Evolutionary conservation across 2,113 vertebrate species (phyloP).

Genomic region (Pseudopodoces humilis): DNA sequence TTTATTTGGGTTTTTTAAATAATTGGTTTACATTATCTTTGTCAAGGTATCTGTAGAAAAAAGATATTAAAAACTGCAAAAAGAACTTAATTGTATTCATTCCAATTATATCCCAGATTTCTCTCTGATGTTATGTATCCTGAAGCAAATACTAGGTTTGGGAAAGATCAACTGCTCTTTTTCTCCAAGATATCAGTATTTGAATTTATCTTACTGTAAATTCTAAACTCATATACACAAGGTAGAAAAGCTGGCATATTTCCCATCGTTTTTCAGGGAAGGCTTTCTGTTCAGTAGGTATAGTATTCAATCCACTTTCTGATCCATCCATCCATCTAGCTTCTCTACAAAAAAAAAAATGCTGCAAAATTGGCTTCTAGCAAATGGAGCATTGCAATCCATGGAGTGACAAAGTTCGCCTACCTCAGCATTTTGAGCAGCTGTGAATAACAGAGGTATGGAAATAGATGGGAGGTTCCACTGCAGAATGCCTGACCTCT

Average conservation of each 20-base stretch:
- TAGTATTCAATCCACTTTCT: not conserved
- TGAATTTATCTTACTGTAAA: not conserved
- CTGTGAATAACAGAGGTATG: not conserved
- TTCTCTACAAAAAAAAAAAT: not conserved
- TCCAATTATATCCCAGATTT: not conserved
- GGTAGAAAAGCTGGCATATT: not conserved
- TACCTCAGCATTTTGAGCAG: not conserved
- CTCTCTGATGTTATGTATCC: not conserved
- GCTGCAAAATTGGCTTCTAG: not conserved
- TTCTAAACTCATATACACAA: not conserved
- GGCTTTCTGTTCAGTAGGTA: not conserved
- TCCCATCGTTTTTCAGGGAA: not conserved
- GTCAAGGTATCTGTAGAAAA: not conserved
- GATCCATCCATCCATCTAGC: not conserved
- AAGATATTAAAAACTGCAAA: not conserved
- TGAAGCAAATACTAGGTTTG: not conserved
- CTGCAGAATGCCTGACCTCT: not conserved
- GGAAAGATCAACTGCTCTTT: not conserved
- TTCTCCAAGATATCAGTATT: not conserved
- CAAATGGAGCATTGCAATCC: not conserved
- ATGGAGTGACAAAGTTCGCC: not conserved
- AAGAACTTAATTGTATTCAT: not conserved
- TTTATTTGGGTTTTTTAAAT: not conserved
- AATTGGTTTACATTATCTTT: not conserved
- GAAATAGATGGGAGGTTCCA: not conserved